Conservation (phyloP, 2,888 invertebrate species). For the Diachrysia chrysitis region DNA sequence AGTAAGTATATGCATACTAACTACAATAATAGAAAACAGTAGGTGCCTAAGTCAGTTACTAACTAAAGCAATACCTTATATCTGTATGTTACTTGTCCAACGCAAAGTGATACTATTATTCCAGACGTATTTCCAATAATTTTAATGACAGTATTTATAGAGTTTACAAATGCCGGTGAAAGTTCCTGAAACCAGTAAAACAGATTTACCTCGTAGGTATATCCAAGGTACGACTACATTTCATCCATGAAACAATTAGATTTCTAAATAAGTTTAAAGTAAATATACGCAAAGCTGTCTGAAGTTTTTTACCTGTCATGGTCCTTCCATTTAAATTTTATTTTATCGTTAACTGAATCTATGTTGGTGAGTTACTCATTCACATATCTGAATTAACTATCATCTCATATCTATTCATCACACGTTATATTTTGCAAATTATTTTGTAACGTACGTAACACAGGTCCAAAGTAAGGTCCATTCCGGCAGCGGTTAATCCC, state of each 20-base stretch:
- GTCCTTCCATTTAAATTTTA: not conserved
- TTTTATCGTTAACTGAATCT: not conserved
- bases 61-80: constrained; percentile 73
- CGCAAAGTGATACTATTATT: constrained; percentile 92
- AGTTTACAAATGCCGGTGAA: constrained; percentile 93
- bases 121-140: constrained; percentile 92
- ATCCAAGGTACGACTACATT: not conserved
- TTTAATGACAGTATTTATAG: constrained; percentile 93
- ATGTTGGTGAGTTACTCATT: not conserved
- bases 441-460: constrained; percentile 76
- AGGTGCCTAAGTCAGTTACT: no score
- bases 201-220: no score
- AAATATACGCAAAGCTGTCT: no score
- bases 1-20: no score
- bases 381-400: not conserved
- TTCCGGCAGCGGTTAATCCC: constrained; percentile 89
- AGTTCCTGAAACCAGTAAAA: constrained; percentile 90
- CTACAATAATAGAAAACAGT: no score
- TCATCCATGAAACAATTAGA: not conserved
- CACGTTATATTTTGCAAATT: not conserved
- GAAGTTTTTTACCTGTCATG: no score
- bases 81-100: constrained; percentile 89
- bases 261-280: no score
- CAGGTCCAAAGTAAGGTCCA: constrained; percentile 90
- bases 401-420: not conserved